A percentile compares a stretch with the other conserved stretches of the same genome.
phyloP scores from a whole-genome alignment of 1,140 invertebrate species.

The Heliconius nattereri region DNA sequence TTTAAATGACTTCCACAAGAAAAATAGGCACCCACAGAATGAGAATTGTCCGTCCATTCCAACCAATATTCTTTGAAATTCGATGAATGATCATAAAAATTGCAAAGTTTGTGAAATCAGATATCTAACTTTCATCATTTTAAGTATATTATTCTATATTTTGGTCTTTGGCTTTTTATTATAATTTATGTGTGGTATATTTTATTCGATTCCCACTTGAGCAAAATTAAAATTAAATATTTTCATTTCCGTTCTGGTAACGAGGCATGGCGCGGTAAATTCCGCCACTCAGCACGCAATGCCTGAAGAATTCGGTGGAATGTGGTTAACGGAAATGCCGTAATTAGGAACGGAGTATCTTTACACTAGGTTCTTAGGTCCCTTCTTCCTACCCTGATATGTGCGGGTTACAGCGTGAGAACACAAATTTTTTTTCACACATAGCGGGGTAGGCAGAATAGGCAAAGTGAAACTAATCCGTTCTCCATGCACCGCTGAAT shows the following conservation, averaged over 20 bases:
- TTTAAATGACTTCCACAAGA: conserved; percentile 13
- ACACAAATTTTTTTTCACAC: too few species aligned
- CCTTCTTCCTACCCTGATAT: too few species aligned
- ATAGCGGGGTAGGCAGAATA: too few species aligned
- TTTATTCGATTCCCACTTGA: background rate
- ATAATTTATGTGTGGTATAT: background rate
- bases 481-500: background rate
- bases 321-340: too few species aligned
- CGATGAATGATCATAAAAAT: conserved; percentile 44
- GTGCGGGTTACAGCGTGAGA: too few species aligned
- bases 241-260: background rate
- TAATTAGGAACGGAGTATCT: too few species aligned
- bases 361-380: too few species aligned
- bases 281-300: too few species aligned
- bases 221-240: background rate
- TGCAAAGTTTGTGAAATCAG: conserved; percentile 47
- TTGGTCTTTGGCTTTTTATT: background rate
- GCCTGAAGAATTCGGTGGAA: too few species aligned
- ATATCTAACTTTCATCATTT: conserved; percentile 42
- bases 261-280: too few species aligned
- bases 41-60: conserved; percentile 30
- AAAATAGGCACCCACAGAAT: background rate
- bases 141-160: conserved; percentile 23
- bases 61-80: conserved; percentile 31
- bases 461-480: too few species aligned